Evolutionary conservation across 2,113 vertebrate genomes (phyloP).

Genomic region (Ondatra zibethicus): DNA sequence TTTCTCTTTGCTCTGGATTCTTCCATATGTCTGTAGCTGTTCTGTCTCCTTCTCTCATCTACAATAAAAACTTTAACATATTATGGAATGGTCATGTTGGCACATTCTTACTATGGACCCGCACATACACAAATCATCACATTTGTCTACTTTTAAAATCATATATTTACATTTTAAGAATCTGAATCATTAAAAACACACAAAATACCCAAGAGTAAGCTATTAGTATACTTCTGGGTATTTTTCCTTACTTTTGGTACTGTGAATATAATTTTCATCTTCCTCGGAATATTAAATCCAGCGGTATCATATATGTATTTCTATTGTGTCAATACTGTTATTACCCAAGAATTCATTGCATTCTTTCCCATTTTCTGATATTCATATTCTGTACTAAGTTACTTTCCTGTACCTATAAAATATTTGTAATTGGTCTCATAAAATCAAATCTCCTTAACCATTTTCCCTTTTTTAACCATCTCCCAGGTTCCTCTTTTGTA

Average conservation of each 20-base stretch:
- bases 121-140: background rate
- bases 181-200: background rate
- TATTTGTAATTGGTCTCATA: background rate
- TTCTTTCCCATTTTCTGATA: background rate
- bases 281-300: background rate
- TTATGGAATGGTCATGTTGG: background rate
- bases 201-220: background rate
- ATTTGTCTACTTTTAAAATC: background rate
- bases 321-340: background rate
- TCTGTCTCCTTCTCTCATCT: background rate
- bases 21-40: background rate
- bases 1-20: background rate
- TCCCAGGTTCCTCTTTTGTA: background rate
- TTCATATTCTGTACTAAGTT: background rate
- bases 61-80: background rate
- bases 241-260: background rate
- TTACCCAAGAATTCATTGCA: background rate
- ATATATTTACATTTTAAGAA: background rate
- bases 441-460: background rate
- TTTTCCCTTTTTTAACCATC: background rate
- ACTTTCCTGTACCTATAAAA: background rate
- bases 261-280: background rate
- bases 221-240: background rate
- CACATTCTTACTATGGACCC: background rate
- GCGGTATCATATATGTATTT: background rate